Evolutionary conservation across 1,140 invertebrate species (phyloP), one percentile per base, ranked within the genome.

Genomic region (Rhysida immarginata): DNA sequence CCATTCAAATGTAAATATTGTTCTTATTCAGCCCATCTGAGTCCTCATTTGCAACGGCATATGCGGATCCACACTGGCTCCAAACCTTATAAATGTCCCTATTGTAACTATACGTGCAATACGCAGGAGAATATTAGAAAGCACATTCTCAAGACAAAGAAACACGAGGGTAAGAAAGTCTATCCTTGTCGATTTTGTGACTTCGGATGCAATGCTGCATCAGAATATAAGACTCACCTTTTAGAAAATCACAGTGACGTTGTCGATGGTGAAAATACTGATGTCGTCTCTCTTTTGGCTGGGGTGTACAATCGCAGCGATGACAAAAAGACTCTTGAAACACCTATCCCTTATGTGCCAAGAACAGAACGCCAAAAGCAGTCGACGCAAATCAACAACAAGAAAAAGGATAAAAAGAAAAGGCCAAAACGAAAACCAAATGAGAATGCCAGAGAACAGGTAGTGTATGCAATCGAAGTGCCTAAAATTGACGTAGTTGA

Each of bases 51-150:
- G 11, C 26, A 51, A 1, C 26, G 59, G 2, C 61, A 65, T 48
- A 55, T 59, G 1, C 61, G 64, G 42, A 65, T 65, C 5, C 70
- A 72, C 57, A 65, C 68, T 14, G 67, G 68, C 18, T 61, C 64
- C 23, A 61, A 67, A 27, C 65, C 63, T 20, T 68, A 64, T 50
- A 72, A 76, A n/a, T 79, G 80, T 58, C 85, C 84, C 3, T 80
- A 89, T 66, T 91, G 87, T 65, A 54, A 69, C 18, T 92, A 85
- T 62, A 77, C 77, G 1, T 87, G 86, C 66, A 87, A 82, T 60
- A 84, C 79, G 61, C 72, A 87, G 80, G 87, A 90, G 67, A 91
- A 91, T 68, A 74, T 93, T 3, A 77, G 87, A 1, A 91, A 90
- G 63, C 88, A 93, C 69, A 78, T 88, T 2, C 66, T 88, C 0